These are phyloP conservation scores for Manacus vitellinus DNA, from an alignment of 2,113 vertebrate genomes.

Conservation along the genomic window DNA sequence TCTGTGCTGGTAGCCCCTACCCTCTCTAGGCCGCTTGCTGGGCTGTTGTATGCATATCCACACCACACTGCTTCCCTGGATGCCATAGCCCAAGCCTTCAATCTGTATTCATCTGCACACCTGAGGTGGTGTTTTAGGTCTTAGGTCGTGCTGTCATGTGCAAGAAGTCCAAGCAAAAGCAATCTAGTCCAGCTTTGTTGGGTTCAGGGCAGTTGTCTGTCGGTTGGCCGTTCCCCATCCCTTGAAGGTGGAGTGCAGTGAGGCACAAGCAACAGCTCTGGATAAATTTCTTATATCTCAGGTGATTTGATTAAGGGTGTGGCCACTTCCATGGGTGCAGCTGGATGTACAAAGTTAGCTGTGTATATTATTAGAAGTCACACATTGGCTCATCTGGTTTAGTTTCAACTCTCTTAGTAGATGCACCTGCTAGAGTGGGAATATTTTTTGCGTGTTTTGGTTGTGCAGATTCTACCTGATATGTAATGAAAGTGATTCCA, in stretches of 20 bases:
- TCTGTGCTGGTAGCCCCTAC: background rate
- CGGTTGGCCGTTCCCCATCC: background rate
- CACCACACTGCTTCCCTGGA: background rate
- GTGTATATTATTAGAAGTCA: background rate
- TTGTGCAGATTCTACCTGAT: background rate
- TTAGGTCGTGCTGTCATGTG: background rate
- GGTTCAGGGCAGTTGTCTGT: background rate
- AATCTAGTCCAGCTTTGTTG: background rate
- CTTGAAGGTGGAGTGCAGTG: background rate
- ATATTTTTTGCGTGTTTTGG: background rate
- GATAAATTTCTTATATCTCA: background rate
- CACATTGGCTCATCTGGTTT: background rate
- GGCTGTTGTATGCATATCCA: accelerated
- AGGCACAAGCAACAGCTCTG: background rate
- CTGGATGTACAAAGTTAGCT: background rate
- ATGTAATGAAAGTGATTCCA: background rate
- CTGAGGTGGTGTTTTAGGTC: background rate
- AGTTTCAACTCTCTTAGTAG: background rate
- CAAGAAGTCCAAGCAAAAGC: background rate
- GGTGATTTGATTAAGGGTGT: background rate
- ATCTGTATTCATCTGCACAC: background rate
- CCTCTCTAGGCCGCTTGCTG: background rate
- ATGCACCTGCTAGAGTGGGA: background rate
- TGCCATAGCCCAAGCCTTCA: background rate
- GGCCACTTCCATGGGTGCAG: background rate